Conservation (phyloP, 2,888 invertebrate genomes). For the Dryococelus australis region DNA sequence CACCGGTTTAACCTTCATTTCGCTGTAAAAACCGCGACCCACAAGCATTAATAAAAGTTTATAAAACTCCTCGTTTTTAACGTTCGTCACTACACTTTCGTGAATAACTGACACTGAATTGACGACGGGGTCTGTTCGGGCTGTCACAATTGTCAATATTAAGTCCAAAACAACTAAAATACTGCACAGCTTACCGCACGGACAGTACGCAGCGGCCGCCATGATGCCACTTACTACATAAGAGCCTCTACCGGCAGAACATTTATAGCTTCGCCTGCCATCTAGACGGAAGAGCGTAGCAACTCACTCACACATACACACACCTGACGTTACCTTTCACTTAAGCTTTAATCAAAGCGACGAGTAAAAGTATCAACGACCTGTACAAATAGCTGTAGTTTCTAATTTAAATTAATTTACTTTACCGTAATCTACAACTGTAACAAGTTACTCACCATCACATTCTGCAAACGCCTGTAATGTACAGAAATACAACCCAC, state of each 20-base stretch:
- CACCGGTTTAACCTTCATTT: slow-evolving; percentile 45
- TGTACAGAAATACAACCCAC: background rate
- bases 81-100: slow-evolving; percentile 42
- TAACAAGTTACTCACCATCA: no score
- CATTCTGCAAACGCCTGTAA: background rate
- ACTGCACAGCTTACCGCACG: slow-evolving; percentile 23
- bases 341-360: no score
- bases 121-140: slow-evolving; percentile 38
- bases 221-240: slow-evolving; percentile 34
- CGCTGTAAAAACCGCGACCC: slow-evolving; percentile 45
- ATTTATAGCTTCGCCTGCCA: background rate
- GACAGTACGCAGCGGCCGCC: slow-evolving; percentile 25
- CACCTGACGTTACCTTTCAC: no score
- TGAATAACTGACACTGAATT: slow-evolving; percentile 47
- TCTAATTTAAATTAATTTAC: no score
- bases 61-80: slow-evolving; percentile 42
- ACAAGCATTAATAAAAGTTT: slow-evolving; percentile 44
- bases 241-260: slow-evolving; percentile 21
- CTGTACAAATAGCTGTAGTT: no score
- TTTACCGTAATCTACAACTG: no score
- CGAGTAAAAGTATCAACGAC: no score
- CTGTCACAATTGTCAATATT: slow-evolving; percentile 20
- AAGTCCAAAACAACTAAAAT: slow-evolving; percentile 37
- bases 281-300: background rate
- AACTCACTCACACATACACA: background rate